Percentiles rank a stretch among this genome's conserved stretches.
These are phyloP conservation scores for Aphaenogaster rudis DNA, from an alignment of 1,140 invertebrate species.

Conservation along the genomic window DNA sequence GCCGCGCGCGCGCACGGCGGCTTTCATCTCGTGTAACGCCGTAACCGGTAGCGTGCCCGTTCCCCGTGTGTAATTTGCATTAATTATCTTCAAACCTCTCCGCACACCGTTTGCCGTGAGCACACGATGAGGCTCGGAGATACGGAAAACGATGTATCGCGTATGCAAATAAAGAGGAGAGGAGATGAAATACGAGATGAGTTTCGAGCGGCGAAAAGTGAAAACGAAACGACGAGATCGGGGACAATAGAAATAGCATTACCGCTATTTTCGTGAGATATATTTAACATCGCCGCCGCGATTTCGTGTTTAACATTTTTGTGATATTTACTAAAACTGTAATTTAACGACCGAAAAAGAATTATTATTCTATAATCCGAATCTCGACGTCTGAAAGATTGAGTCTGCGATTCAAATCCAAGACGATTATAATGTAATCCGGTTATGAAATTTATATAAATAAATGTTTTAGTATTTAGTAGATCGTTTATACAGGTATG, in stretches of 20 bases:
- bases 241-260: background rate
- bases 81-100: constrained; percentile 80
- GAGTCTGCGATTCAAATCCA: background rate
- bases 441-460: background rate
- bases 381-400: background rate
- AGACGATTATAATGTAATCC: background rate
- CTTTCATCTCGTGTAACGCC: constrained; percentile 72
- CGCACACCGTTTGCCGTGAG: constrained; percentile 69
- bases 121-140: constrained; percentile 61
- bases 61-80: constrained; percentile 79
- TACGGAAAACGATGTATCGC: constrained; percentile 64
- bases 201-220: constrained; percentile 34
- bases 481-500: too few relatives aligned
- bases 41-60: constrained; percentile 80
- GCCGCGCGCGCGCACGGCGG: constrained; percentile 30
- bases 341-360: background rate
- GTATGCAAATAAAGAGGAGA: constrained; percentile 58
- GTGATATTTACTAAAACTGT: background rate
- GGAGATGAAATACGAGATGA: constrained; percentile 59
- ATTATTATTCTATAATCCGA: background rate
- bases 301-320: background rate
- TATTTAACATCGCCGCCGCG: background rate
- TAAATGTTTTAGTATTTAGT: too few relatives aligned
- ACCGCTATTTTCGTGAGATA: background rate
- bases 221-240: background rate